Conservation (phyloP, 2,797 vertebrate genomes). For the Cercopithecus hamlyni region DNA sequence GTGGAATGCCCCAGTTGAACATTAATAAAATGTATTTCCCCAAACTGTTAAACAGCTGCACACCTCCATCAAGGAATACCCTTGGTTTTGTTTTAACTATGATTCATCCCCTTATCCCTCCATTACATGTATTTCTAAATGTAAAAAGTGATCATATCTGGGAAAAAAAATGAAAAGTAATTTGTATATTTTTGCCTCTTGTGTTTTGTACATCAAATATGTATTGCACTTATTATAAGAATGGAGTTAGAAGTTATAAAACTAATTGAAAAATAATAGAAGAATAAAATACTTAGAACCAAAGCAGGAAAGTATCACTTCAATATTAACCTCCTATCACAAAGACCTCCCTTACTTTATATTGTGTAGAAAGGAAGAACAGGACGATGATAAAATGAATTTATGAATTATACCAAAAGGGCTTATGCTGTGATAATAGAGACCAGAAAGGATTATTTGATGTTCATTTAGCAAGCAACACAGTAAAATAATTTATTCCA, state of each 20-base stretch:
- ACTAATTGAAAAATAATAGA: not conserved
- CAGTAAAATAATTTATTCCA: not conserved
- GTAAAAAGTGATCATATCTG: not conserved
- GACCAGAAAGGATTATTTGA: not conserved
- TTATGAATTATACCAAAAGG: not conserved
- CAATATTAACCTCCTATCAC: not conserved
- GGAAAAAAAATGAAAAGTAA: not conserved
- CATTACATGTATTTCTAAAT: not conserved
- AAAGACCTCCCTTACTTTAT: not conserved
- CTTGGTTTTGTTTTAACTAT: not conserved
- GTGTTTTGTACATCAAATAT: not conserved
- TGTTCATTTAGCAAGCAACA: not conserved
- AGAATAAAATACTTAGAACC: not conserved
- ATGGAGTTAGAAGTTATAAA: not conserved
- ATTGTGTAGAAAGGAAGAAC: not conserved
- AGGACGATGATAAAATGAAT: not conserved
- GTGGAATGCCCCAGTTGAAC: not conserved
- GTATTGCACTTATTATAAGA: not conserved
- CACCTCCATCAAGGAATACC: not conserved
- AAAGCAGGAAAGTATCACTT: not conserved
- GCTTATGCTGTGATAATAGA: not conserved
- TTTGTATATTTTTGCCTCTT: not conserved
- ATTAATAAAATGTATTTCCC: not conserved
- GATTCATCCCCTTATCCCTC: not conserved
- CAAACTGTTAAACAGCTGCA: not conserved